Percentiles rank a stretch among this genome's conserved stretches.
phyloP scores from a whole-genome alignment of 2,797 vertebrate genomes.

The Pristis pectinata region DNA sequence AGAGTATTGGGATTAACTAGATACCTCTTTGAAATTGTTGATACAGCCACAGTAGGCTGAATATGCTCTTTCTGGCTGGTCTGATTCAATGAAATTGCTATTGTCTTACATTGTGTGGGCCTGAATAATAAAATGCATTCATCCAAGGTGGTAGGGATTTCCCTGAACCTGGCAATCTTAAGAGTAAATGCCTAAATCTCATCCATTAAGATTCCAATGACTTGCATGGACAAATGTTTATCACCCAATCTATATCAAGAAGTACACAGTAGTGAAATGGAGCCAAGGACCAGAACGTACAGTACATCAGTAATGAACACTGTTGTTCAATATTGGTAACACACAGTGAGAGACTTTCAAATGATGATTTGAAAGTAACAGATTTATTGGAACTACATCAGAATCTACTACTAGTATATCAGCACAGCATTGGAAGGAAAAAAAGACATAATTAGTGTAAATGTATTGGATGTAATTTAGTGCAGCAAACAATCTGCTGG shows the following conservation, averaged over 20 bases:
- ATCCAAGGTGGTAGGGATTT: background rate
- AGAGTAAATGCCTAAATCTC: background rate
- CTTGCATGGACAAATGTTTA: background rate
- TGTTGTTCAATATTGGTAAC: background rate
- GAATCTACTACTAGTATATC: background rate
- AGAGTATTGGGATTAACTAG: background rate
- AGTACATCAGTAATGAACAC: background rate
- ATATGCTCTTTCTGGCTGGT: background rate
- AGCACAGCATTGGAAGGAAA: background rate
- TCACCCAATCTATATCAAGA: background rate
- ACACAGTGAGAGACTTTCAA: background rate
- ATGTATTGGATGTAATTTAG: background rate
- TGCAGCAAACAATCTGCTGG: too few species aligned
- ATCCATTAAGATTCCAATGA: background rate
- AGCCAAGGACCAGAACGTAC: background rate
- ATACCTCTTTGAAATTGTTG: background rate
- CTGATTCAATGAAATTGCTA: background rate
- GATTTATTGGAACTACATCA: background rate
- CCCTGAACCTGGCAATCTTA: background rate
- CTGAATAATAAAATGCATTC: background rate
- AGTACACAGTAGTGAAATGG: background rate
- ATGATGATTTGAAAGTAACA: background rate
- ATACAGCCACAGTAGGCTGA: background rate
- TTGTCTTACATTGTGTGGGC: background rate
- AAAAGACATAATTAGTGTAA: too few species aligned